These are phyloP conservation scores for Ctenosaura bakeri DNA, from an alignment of 2,797 vertebrate species.

Conservation along the genomic window DNA sequence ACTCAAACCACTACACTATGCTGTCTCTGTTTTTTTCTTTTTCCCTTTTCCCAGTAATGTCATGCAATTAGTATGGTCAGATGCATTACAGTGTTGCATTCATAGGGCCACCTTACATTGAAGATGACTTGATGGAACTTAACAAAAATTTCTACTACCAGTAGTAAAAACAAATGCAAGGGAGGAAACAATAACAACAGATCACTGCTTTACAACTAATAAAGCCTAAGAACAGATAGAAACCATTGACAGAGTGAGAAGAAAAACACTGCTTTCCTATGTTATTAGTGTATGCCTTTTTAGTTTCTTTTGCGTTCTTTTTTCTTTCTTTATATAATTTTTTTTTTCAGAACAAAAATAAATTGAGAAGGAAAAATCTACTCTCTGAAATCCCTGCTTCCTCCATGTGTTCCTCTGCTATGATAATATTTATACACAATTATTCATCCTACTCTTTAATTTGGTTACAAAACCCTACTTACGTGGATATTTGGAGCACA, in stretches of 20 bases:
- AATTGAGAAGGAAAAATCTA: neutral
- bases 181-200: slow-evolving; percentile 8
- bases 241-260: slow-evolving; percentile 55
- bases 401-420: slow-evolving; percentile 69
- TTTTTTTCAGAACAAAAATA: neutral
- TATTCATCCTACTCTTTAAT: slow-evolving; percentile 53
- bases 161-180: neutral
- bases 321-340: no score
- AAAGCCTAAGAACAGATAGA: slow-evolving; percentile 45
- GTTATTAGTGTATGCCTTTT: no score
- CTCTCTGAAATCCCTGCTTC: slow-evolving; percentile 54
- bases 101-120: neutral
- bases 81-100: neutral
- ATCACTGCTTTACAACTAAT: slow-evolving; percentile 67
- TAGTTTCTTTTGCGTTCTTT: no score
- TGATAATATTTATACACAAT: slow-evolving; percentile 69
- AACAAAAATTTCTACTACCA: neutral
- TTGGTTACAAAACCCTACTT: slow-evolving; percentile 37
- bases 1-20: no score
- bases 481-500: slow-evolving; percentile 20
- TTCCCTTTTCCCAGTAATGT: no score
- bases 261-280: no score
- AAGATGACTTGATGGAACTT: no score
- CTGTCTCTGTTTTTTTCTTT: no score
- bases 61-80: neutral